These are phyloP conservation scores for Elgaria multicarinata DNA, from an alignment of 2,113 vertebrate species.

Conservation along the genomic window DNA sequence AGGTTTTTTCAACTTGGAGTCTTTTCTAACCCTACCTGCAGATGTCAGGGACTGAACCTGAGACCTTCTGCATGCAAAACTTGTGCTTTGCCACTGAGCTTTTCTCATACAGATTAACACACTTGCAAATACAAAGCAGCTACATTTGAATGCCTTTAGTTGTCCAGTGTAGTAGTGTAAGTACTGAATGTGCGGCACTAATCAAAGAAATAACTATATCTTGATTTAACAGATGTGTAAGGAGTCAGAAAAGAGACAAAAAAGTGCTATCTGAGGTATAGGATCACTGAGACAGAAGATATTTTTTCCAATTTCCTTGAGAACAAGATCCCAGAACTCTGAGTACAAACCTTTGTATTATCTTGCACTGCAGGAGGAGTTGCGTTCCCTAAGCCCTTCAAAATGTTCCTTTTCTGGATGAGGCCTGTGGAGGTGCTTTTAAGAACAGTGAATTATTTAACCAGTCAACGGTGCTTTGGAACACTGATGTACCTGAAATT, in stretches of 20 bases:
- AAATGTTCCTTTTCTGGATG: background rate
- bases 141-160: background rate
- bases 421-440: slow-evolving; percentile 1
- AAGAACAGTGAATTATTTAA: slow-evolving; percentile 12
- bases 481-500: background rate
- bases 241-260: background rate
- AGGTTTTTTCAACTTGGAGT: background rate
- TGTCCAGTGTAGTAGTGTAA: background rate
- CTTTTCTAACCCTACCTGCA: background rate
- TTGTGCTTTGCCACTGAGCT: background rate
- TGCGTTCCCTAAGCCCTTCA: background rate
- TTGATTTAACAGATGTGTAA: background rate
- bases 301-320: background rate
- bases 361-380: background rate
- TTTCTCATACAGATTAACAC: background rate
- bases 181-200: background rate
- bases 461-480: background rate
- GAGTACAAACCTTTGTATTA: background rate
- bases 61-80: background rate
- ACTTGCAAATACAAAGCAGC: background rate
- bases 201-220: background rate
- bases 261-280: background rate
- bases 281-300: background rate
- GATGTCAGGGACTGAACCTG: background rate
- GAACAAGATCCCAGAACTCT: background rate